Base-by-base conservation (phyloP, 64 coral and sea anemone species). In the Dendrophyllia cribrosa region DNA sequence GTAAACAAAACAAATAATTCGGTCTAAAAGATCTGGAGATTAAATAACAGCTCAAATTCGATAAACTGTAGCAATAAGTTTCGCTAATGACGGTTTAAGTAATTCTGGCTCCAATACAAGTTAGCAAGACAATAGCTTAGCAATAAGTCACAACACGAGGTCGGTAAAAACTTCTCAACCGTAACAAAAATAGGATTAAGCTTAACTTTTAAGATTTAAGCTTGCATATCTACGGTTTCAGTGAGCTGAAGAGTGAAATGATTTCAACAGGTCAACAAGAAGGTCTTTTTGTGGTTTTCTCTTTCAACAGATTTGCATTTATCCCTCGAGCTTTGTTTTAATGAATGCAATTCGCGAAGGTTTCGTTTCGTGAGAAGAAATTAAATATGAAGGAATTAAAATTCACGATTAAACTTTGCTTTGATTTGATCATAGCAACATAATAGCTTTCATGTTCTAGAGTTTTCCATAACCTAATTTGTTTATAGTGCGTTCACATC, bases 131-230 rank as follows among this genome's bases (percentile, higher is more conserved):
- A 34, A 2, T 34, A 34, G 34, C 34, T 34, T 34, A 34, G 34
- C 34, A 34, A 34, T 34, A 34, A 34, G 2, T 34, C 34, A 34
- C 34, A 34, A 34, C 34, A 34, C 34, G 34, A 34, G 34, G 34
- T 34, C 0, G 34, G 34, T 34, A 34, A 49, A 17, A 2, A n/a
- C 13, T 75, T 43, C 34, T 43, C 46, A 50, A 44, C 72, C 72
- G 72, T 75, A 75, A 75, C 46, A 75, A 20, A 75, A 75, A 75
- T 19, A 49, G 46, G 72, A 75, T 50, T 75, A 75, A 75, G 72
- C 51, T 50, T 75, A 75, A 75, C 44, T 75, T 50, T 75, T 10
- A 58, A 7, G 13, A 58, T 34, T 34, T 34, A 34, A 34, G 34
- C 34, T 34, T 58, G 15, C 49, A 50, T 75, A 49, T 47, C 17